Evolutionary conservation across 2,113 vertebrate species (phyloP), one percentile per base, ranked within the genome.

Genomic region (Podocnemis expansa): DNA sequence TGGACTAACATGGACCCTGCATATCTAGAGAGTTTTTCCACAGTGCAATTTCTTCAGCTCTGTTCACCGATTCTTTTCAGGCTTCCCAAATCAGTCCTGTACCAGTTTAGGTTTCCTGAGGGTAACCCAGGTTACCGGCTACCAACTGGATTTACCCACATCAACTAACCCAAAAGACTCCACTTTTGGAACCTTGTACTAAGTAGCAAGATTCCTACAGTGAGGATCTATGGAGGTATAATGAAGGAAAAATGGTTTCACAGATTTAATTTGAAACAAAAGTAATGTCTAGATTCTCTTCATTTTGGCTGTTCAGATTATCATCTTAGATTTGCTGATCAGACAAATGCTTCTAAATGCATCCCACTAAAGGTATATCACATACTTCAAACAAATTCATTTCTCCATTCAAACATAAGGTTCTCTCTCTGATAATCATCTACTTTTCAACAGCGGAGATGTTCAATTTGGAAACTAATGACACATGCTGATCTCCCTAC

Each of bases 221-320:
- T 70, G 63, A 38, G 16, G 38, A 25, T 52, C n/a, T 70, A 21
- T n/a, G 0, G 3, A 87, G 49, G 22, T 34, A 73, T n/a, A 56
- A 87, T 81, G 10, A 19, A 88, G 2, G 14, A 88, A 11, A 89
- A 92, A 75, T 5, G 82, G 10, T 51, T 41, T 0, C 88, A 31
- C 14, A 85, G 25, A 79, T 60, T 78, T 4, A 78, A 7, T 76
- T 52, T 54, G 88, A 70, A 52, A 89, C n/a, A 82, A 80, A 51
- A 38, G 60, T 14, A 75, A 76, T 11, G 24, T 25, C 9, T 7
- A 75, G 41, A n/a, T 87, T 83, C 83, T 89, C 60, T 67, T 84
- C 54, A 49, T 9, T 86, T 76, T 91, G n/a, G 78, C n/a, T 89
- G 12, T 47, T 90, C 51, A 78, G 80, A 63, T 90, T 63, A 76